Evolutionary conservation across 2,888 invertebrate species (phyloP).

Genomic region (Agrotis clavis): DNA sequence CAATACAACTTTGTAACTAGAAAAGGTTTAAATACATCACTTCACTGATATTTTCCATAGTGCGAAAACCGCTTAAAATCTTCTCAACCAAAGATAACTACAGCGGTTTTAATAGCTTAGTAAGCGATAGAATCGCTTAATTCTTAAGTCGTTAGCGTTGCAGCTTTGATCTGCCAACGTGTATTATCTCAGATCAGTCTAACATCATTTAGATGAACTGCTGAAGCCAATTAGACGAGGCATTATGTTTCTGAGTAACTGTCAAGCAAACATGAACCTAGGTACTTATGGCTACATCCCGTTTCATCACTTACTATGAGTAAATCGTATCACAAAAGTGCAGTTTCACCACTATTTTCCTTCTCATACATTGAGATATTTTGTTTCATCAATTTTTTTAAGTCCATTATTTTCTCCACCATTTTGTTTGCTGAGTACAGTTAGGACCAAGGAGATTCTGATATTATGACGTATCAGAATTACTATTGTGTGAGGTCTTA

Average conservation of each 20-base stretch:
- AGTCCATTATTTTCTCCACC: too few species aligned
- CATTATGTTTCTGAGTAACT: background rate
- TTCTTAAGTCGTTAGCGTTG: slow-evolving; percentile 23
- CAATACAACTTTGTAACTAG: background rate
- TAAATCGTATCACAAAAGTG: too few species aligned
- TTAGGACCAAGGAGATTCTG: too few species aligned
- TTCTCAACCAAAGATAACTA: background rate
- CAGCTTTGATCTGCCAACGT: slow-evolving; percentile 27
- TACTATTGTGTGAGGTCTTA: too few species aligned
- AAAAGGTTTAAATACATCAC: too few species aligned
- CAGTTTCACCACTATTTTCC: too few species aligned
- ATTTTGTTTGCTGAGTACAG: too few species aligned
- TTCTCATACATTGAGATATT: too few species aligned
- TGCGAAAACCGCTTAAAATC: background rate
- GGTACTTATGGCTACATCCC: background rate
- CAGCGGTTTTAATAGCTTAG: slow-evolving; percentile 3
- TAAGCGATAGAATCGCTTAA: slow-evolving; percentile 39
- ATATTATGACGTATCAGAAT: too few species aligned
- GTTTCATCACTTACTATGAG: too few species aligned
- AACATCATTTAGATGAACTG: slow-evolving; percentile 19
- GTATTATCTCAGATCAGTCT: slow-evolving; percentile 24
- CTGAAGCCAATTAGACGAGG: slow-evolving; percentile 29
- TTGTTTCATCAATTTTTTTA: too few species aligned
- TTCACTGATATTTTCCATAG: background rate
- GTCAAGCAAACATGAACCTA: background rate